Conservation (phyloP, 2,888 invertebrate species). For the Apotomis turbidana region DNA sequence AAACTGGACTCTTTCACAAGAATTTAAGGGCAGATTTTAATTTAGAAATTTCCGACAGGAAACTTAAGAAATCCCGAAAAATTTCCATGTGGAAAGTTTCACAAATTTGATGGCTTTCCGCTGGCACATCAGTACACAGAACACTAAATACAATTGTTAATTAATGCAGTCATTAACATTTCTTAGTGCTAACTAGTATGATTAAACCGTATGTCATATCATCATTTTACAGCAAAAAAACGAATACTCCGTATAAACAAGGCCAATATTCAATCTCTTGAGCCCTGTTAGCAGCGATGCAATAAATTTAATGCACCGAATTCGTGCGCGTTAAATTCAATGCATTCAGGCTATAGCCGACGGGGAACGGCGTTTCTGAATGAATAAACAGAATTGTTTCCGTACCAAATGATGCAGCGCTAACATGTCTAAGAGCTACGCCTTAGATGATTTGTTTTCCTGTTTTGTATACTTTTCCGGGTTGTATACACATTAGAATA, state of each 20-base stretch:
- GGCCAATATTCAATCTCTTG: slow-evolving; percentile 23
- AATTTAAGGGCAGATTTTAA: no score
- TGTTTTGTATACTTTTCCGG: not conserved
- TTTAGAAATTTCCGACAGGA: no score
- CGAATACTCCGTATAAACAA: not conserved
- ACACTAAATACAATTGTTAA: no score
- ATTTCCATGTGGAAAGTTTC: no score
- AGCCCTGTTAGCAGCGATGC: slow-evolving; percentile 54
- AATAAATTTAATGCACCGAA: slow-evolving; percentile 70
- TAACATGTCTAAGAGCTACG: slow-evolving; percentile 26
- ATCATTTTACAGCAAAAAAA: not conserved
- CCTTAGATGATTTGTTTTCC: not conserved
- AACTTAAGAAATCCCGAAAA: no score
- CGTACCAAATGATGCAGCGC: slow-evolving; percentile 50
- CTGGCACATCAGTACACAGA: no score
- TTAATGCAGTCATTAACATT: no score
- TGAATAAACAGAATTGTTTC: slow-evolving; percentile 69
- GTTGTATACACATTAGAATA: not conserved
- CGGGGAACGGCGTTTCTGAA: slow-evolving; percentile 47
- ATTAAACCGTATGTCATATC: not conserved
- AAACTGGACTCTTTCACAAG: no score
- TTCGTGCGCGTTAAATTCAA: slow-evolving; percentile 67
- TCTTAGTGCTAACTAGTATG: no score
- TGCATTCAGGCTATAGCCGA: slow-evolving; percentile 58
- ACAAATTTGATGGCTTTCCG: no score